Evolutionary conservation across 2,797 vertebrate genomes (phyloP), one percentile per base, ranked within the genome.

Genomic region (Astyanax mexicanus): DNA sequence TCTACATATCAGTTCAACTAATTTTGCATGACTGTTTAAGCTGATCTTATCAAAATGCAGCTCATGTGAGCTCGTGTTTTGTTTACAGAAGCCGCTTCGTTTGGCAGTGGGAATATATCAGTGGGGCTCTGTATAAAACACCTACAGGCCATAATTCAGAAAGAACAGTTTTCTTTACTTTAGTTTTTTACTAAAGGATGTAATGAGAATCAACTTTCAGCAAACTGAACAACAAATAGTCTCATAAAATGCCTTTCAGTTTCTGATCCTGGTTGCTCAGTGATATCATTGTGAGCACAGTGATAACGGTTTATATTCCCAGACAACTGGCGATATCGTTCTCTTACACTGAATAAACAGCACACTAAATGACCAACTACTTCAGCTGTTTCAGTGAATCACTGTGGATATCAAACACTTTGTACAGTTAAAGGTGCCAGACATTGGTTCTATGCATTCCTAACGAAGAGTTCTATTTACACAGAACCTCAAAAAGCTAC

Each of bases 361-460:
- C 65, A 51, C 57, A 44, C 38, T 60, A 51, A 51, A 35, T 40
- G 3, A 60, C 29, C 9, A 38, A 21, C n/a, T 71, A 45, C 38
- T 38, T 49, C 40, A 51, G n/a, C 44, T 57, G 45, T 68, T 55
- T 52, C 49, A 60, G 13, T 25, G 51, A 38, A 60, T 19, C 75
- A 66, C 75, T 77, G 69, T 72, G 75, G 51, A 67, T 52, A 52
- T 49, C n/a, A 7, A 84, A 74, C 78, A 77, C 80, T 79, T 49
- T 83, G 75, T 68, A n/a, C n/a, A n/a, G n/a, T n/a, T 87, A 85
- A 80, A 51, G 78, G 75, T 87, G 85, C 83, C 80, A 90, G 85
- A 81, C 87, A 86, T 88, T 75, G 70, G 89, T 88, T 90, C 91
- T 94, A 93, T 95, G 93, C 92, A 94, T 92, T 90, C 87, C 89